Conservation (phyloP, 2,888 invertebrate genomes). For the Tachina lurida region DNA sequence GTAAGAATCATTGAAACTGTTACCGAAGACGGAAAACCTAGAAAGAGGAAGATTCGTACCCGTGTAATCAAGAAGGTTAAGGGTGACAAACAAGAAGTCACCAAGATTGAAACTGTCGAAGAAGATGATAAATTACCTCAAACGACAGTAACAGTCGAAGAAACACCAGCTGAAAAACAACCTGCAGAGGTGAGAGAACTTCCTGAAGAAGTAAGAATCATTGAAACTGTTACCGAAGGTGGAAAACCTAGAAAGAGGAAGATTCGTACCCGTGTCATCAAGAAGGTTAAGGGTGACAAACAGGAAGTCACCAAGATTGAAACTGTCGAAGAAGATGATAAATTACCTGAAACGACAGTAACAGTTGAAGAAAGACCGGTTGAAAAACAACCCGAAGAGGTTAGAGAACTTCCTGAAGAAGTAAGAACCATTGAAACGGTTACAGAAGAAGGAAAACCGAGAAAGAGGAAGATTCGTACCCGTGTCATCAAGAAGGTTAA, state of each 20-base stretch:
- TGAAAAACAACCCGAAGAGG: background rate
- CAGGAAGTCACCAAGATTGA: constrained; percentile 23
- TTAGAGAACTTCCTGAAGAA: background rate
- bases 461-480: constrained; percentile 9
- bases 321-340: constrained; percentile 16
- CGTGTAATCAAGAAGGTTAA: constrained; percentile 8
- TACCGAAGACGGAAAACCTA: constrained; percentile 1
- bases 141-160: constrained; percentile 10
- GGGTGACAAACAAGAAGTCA: constrained; percentile 20
- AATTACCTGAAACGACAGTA: constrained; percentile 10
- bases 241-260: constrained; percentile 8
- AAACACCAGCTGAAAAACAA: background rate
- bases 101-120: constrained; percentile 18
- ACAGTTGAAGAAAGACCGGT: background rate
- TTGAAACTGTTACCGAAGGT: background rate
- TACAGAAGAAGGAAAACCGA: background rate
- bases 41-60: constrained; percentile 11
- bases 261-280: constrained; percentile 9
- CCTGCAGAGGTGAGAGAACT: background rate
- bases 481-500: constrained; percentile 5
- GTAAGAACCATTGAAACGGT: background rate
- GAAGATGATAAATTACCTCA: constrained; percentile 5
- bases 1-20: background rate
- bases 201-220: background rate
- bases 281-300: constrained; percentile 13